Base-by-base conservation (phyloP, 2,888 invertebrate genomes). In the Lasioglossum calceatum region DNA sequence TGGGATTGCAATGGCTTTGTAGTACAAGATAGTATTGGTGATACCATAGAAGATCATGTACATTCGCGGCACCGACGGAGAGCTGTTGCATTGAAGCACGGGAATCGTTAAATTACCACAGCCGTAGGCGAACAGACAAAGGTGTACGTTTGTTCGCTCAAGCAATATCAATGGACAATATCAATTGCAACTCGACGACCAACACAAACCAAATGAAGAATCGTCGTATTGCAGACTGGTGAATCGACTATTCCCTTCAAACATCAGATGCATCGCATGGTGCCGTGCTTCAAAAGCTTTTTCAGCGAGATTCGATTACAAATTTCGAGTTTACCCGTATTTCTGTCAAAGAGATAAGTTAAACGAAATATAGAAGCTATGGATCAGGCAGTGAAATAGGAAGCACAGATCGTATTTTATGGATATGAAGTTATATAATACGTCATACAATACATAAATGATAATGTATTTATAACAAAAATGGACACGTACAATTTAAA, bases 61-160 rank as follows among this genome's bases (percentile, higher is more conserved):
- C 99, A 27, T 99, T 99, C 94, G 95, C 97, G 27, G 99, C 99
- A 0, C 95, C 99, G 7, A 96, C 95, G 0, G 98, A 97, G 94
- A 97, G 98, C 0, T 98, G 98, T 92, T 96, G 99, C 12, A 98
- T 99, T 81, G 97, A 98, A 94, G 97, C 96, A 71, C 96, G 99
- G 42, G 97, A 97, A 88, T 97, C 96, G 0, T 97, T 98, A 0
- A 97, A 98, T 94, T 99, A 99, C 94, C 98, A 99, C 93, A 96
- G 99, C 39, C 99, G 99, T 96, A 99, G 99, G 0, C 96, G 99
- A 86, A 99, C 99, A 0, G 99, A 99, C 94, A 99, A 99, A 96
- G 99, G 99, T 73, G 99, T 99, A 47, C 99, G 99, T 95, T 98
- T 99, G 12, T 99, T 98, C 96, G 97, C 97, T 23, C 99, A 99